These are phyloP conservation scores for Oncopeltus fasciatus DNA, from an alignment of 1,140 invertebrate genomes.

Conservation along the genomic window DNA sequence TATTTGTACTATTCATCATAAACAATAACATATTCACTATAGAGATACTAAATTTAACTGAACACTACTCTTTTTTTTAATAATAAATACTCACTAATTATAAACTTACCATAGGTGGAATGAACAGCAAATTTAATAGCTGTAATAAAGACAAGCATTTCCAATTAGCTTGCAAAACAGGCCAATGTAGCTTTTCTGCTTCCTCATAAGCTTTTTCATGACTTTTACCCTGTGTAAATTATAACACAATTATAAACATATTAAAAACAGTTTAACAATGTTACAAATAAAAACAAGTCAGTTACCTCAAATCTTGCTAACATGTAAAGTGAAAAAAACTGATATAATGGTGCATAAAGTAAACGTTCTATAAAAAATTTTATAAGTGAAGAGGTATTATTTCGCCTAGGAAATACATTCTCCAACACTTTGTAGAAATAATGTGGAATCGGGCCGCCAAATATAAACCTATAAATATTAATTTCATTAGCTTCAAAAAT, in stretches of 20 bases:
- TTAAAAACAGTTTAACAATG: background rate
- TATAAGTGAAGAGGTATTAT: slow-evolving; percentile 34
- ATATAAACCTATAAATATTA: slow-evolving; percentile 46
- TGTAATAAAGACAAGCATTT: slow-evolving; percentile 54
- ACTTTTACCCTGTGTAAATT: slow-evolving; percentile 31
- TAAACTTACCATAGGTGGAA: slow-evolving; percentile 52
- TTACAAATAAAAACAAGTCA: background rate
- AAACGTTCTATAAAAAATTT: slow-evolving; percentile 48
- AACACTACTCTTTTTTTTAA: no score
- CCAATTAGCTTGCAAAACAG: slow-evolving; percentile 48
- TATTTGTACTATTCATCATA: no score
- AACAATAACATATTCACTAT: no score
- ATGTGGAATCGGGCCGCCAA: slow-evolving; percentile 54
- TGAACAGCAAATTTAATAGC: slow-evolving; percentile 48
- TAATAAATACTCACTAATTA: no score
- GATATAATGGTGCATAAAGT: slow-evolving; percentile 49
- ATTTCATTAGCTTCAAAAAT: no score
- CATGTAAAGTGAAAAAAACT: slow-evolving; percentile 49
- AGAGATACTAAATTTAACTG: no score
- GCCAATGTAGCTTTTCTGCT: slow-evolving; percentile 40
- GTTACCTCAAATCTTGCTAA: slow-evolving; percentile 46
- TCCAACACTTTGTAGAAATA: slow-evolving; percentile 50
- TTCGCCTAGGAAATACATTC: slow-evolving; percentile 32
- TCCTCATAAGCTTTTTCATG: slow-evolving; percentile 41
- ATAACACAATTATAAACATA: background rate